Percentiles rank a stretch among this genome's conserved stretches.
Conservation (phyloP, 2,888 invertebrate species). For the Drosophila prolongata region DNA sequence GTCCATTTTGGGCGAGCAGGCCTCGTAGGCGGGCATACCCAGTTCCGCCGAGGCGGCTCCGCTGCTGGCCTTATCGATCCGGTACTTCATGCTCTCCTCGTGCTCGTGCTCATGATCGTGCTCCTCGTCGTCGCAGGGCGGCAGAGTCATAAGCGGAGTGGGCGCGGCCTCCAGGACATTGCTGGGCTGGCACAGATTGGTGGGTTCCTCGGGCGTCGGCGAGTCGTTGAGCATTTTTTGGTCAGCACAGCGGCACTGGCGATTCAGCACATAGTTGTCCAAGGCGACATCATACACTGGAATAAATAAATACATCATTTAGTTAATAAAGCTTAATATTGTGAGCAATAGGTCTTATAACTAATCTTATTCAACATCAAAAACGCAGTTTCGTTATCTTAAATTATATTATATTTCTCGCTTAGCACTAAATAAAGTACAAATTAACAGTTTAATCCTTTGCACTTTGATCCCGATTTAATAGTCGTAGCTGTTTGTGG, state of each 20-base stretch:
- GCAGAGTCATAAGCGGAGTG: constrained; percentile 38
- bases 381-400: constrained; percentile 11
- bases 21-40: constrained; percentile 64
- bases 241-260: constrained; percentile 68
- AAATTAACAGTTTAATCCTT: constrained; percentile 54
- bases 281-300: constrained; percentile 76
- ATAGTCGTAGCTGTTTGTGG: constrained; percentile 79
- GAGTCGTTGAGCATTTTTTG: constrained; percentile 67
- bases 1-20: constrained; percentile 72
- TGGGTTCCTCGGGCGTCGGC: constrained; percentile 71
- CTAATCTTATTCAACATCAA: constrained; percentile 5
- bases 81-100: constrained; percentile 66
- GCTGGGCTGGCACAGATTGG: constrained; percentile 67
- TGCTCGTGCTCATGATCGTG: constrained; percentile 47
- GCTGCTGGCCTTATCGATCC: constrained; percentile 65
- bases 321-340: not conserved
- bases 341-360: not conserved
- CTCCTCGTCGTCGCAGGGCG: constrained; percentile 66
- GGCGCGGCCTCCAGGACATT: constrained; percentile 54
- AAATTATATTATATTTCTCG: constrained; percentile 64
- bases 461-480: constrained; percentile 43
- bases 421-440: constrained; percentile 75
- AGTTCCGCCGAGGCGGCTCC: constrained; percentile 64
- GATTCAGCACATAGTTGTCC: constrained; percentile 71
- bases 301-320: constrained; percentile 35